These are phyloP conservation scores for Chymomyza procnemis DNA, from an alignment of 2,888 invertebrate species.

Conservation along the genomic window DNA sequence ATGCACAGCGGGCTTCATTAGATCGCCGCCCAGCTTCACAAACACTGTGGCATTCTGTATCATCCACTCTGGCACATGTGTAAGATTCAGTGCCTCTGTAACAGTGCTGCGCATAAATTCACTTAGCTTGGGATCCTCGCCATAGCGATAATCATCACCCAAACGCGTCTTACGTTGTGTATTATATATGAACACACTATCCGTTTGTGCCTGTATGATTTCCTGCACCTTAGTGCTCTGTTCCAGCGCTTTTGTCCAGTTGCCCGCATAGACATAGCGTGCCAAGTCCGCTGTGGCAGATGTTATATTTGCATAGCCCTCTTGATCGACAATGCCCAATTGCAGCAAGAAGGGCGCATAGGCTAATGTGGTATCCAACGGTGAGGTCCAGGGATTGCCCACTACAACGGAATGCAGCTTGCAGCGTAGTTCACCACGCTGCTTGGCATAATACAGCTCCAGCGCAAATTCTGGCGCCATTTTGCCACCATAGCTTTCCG, in stretches of 20 bases:
- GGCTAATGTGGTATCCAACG: conserved; percentile 88
- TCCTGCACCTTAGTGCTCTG: conserved; percentile 61
- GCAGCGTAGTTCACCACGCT: conserved; percentile 81
- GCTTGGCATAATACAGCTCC: conserved; percentile 80
- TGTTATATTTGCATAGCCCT: conserved; percentile 83
- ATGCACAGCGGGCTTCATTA: conserved; percentile 88
- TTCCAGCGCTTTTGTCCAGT: conserved; percentile 82
- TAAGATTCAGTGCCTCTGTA: conserved; percentile 83
- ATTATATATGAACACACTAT: conserved; percentile 79
- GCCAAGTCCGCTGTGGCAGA: conserved; percentile 78
- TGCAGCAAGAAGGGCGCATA: conserved; percentile 90
- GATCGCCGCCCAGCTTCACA: conserved; percentile 81
- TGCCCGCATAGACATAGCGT: conserved; percentile 80
- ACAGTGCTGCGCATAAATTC: conserved; percentile 86
- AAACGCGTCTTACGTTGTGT: conserved; percentile 82
- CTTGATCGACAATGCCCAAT: conserved; percentile 85
- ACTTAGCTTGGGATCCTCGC: conserved; percentile 74
- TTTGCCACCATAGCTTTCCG: conserved; percentile 94
- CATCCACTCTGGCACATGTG: conserved; percentile 83
- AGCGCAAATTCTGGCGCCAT: conserved; percentile 91
- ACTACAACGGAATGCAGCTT: conserved; percentile 88
- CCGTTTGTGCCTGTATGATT: conserved; percentile 38
- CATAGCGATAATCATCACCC: conserved; percentile 79
- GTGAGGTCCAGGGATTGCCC: conserved; percentile 94
- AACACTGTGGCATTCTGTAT: conserved; percentile 83